Base-by-base conservation (phyloP, 2,888 invertebrate genomes). In the Chymomyza caudatula region DNA sequence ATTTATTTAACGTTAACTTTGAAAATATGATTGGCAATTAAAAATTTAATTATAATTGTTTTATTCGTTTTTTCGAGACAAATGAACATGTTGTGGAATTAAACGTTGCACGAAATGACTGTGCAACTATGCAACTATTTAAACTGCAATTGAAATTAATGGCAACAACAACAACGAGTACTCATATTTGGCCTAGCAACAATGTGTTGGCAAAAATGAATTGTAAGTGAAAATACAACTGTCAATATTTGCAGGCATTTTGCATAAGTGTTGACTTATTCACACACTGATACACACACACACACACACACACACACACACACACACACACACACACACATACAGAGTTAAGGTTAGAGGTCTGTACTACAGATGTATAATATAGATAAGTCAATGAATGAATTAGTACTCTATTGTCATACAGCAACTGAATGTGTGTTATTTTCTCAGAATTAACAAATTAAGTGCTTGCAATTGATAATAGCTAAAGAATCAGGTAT, bases 191-290 rank as follows among this genome's bases (percentile, higher is more conserved):
- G 43, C 19, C 23, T 63, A 17, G 43, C 8, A 60, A 25, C 49
- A 54, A 56, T n/a, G 52, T 52, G 61, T 53, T 19, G 47, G 44
- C 44, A 44, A 44, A 44, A 44, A 15, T 44, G 4, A 44, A 44
- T 44, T 44, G 5, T 6, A 49, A 17, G 19, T 15, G 5, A n/a
- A 44, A 44, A 44, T 4, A 44, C 11, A 53, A 53, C 15, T 49
- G 49, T 11, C 54, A 64, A 65, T 56, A 60, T 61, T 23, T 22
- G 56, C 54, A 62, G 58, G 70, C 77, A 74, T 74, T 77, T 74
- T 74, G 74, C 63, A 56, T 63, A 51, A 20, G 17, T 47, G 17
- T 19, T 29, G 1, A 37, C 8, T 2, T 37, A 37, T 11, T 11
- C 11, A 2, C 11, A 13, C 29, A 37, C n/a, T n/a, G n/a, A n/a